Conservation (phyloP, 2,113 vertebrate species). For the Polypterus bichir region DNA sequence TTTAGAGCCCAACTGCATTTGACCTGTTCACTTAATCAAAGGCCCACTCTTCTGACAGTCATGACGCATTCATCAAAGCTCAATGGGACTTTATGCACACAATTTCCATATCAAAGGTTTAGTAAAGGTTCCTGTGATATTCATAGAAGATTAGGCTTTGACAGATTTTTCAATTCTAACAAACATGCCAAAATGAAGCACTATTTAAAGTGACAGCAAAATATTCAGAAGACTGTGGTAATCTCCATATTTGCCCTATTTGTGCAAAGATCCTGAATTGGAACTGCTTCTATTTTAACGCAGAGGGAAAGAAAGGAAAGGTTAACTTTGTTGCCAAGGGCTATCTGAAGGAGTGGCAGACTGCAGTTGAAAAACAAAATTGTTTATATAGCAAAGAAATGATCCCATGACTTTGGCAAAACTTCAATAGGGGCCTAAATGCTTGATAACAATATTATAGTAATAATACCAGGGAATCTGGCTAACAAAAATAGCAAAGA, state of each 20-base stretch:
- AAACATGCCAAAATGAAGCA: constrained; percentile 21
- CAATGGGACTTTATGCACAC: constrained; percentile 30
- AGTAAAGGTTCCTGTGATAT: constrained; percentile 27
- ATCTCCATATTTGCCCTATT: constrained; percentile 23
- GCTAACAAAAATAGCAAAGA: no score
- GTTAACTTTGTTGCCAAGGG: no score
- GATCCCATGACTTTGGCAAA: no score
- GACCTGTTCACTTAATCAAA: constrained; percentile 39
- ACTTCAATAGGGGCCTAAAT: no score
- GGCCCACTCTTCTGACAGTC: constrained; percentile 30
- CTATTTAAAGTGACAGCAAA: constrained; percentile 24
- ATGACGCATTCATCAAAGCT: constrained; percentile 39
- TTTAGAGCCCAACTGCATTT: constrained; percentile 28
- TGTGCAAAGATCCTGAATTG: constrained; percentile 21
- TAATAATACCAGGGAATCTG: no score
- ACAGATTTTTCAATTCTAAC: constrained; percentile 28
- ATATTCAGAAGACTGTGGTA: constrained; percentile 23
- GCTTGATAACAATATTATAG: no score
- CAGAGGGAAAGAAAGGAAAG: no score
- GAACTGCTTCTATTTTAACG: no score
- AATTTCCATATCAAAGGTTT: constrained; percentile 34
- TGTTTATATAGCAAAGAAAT: no score
- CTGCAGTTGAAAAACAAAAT: no score
- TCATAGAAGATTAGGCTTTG: constrained; percentile 31
- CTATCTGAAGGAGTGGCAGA: no score